Evolutionary conservation across 2,888 invertebrate species (phyloP), one percentile per base, ranked within the genome.

Genomic region (Xylocampa areola): DNA sequence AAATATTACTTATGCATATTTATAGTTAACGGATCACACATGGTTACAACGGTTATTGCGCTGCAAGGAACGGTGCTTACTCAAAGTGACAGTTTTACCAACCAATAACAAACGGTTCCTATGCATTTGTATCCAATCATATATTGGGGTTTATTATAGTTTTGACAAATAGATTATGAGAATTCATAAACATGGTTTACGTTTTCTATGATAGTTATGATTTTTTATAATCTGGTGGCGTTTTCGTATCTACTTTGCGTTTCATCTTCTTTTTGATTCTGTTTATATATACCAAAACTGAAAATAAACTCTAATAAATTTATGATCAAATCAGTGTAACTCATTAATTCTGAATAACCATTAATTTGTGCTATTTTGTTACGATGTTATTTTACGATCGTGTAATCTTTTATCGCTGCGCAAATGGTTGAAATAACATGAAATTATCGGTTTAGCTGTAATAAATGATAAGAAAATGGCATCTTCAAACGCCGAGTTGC

Each of bases 401-500:
- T 32, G 33, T 50, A 60, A 23, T 61, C 61, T 55, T 60, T 33
- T 37, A 39, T 65, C 65, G 53, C 76, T 80, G 73, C 77, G 78
- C 73, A 80, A 66, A 70, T 69, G 41, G 61, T 59, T 49, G 43
- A 68, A 62, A 54, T 62, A 60, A 37, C 47, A 55, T 57, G 51
- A 60, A 59, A 45, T 49, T 52, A 25, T 50, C 41, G 45, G 44
- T 47, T 41, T 64, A 60, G 40, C 41, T 48, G 29, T 59, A 41
- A 11, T 53, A 45, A 43, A 45, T 47, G 40, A 51, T 48, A 57
- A 47, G 45, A 86, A 61, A 76, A 90, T 90, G 90, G 87, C 88
- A 77, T 81, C 85, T 52, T 65, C 82, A 27, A 84, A 77, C 72
- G 58, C 77, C 33, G 90, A 91, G 40, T 68, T 84, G 32, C 87